Evolutionary conservation across 1,140 invertebrate genomes (phyloP).

Genomic region (Drosophila lini): DNA sequence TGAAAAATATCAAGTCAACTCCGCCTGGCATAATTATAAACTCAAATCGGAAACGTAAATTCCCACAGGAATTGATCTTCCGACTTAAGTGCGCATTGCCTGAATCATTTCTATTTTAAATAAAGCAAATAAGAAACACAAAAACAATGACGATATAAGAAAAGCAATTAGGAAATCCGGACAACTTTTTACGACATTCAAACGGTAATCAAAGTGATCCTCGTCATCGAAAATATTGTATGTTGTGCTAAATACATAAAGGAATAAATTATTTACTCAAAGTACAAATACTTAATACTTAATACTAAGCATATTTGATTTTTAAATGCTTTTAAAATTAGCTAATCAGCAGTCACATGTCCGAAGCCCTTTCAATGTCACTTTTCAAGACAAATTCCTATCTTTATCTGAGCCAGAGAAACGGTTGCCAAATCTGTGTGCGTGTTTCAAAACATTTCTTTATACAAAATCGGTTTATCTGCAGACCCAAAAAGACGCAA

Average conservation of each 20-base stretch:
- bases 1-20: conserved; percentile 8
- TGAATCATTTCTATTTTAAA: conserved; percentile 25
- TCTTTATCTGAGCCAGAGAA: conserved; percentile 1
- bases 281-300: background rate
- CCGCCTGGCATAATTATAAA: conserved; percentile 2
- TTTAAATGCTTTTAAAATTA: background rate
- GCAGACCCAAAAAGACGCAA: background rate
- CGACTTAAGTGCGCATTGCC: background rate
- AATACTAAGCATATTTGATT: background rate
- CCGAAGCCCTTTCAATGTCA: conserved; percentile 3
- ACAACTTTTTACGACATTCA: background rate
- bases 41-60: background rate
- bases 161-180: conserved; percentile 33
- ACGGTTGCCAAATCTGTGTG: conserved; percentile 10
- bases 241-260: background rate
- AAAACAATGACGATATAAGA: conserved; percentile 2
- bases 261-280: background rate
- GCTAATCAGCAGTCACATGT: conserved; percentile 1
- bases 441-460: conserved; percentile 33
- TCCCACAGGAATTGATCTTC: conserved; percentile 16
- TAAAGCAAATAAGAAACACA: background rate
- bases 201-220: background rate
- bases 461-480: conserved; percentile 22
- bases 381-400: conserved; percentile 6
- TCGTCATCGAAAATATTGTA: conserved; percentile 7